A percentile compares a stretch with the other conserved stretches of the same genome.
phyloP scores from a whole-genome alignment of 2,113 vertebrate genomes.

The Aegithalos caudatus region DNA sequence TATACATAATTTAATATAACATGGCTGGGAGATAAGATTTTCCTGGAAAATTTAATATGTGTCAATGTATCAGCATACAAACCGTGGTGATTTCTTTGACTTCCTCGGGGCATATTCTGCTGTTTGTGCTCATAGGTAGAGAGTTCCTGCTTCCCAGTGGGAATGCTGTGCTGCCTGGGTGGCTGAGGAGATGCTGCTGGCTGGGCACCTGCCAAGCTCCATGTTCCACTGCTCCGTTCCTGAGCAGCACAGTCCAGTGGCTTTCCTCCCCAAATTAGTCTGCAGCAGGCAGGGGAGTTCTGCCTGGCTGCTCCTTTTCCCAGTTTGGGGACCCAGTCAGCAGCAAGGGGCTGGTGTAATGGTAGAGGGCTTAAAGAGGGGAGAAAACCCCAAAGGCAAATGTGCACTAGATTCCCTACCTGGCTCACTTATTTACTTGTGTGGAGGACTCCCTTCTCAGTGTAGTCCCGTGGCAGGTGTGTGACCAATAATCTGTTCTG shows the following conservation, averaged over 20 bases:
- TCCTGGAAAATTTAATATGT: rapidly evolving
- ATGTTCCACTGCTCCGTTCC: rapidly evolving
- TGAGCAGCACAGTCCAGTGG: neutral
- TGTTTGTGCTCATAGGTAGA: neutral
- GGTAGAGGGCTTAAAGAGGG: neutral
- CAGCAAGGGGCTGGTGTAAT: neutral
- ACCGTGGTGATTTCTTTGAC: neutral
- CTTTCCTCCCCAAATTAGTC: neutral
- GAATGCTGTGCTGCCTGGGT: too few species aligned
- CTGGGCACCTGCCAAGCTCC: rapidly evolving
- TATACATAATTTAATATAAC: neutral
- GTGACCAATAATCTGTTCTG: neutral
- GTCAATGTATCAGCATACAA: neutral
- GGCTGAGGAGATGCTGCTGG: neutral
- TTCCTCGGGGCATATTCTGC: rapidly evolving
- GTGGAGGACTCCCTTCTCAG: neutral
- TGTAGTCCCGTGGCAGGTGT: too few species aligned
- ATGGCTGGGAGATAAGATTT: neutral
- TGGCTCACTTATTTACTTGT: neutral
- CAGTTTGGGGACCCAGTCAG: neutral
- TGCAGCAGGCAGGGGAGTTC: neutral
- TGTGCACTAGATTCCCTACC: neutral
- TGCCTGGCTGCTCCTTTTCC: neutral
- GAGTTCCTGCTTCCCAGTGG: neutral
- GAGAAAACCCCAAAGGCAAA: neutral